These are phyloP conservation scores for Hemichromis elongatus DNA, from an alignment of 2,113 vertebrate genomes.

Conservation along the genomic window DNA sequence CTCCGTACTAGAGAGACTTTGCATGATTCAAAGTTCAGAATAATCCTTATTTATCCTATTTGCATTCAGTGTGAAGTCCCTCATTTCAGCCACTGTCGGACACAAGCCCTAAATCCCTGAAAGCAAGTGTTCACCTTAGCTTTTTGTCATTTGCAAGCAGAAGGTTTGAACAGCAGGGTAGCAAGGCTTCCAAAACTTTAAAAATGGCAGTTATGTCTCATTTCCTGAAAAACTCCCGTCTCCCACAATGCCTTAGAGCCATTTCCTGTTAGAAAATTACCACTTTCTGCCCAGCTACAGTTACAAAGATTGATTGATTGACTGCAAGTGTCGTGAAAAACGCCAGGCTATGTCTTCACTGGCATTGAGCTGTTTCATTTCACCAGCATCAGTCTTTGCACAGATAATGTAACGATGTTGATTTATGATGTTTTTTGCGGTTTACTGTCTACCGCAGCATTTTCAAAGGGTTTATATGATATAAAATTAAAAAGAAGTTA, in stretches of 20 bases:
- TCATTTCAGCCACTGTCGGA: neutral
- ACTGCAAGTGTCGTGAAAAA: neutral
- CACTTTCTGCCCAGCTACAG: neutral
- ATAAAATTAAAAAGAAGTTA: neutral
- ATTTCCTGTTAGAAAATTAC: neutral
- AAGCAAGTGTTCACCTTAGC: neutral
- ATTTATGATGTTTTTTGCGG: neutral
- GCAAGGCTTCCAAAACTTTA: neutral
- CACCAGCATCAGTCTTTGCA: fast-evolving
- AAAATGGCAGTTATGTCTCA: neutral
- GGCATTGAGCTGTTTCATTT: fast-evolving
- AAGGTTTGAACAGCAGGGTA: neutral
- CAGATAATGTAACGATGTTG: neutral
- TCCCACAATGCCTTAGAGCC: neutral
- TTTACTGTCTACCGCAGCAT: neutral
- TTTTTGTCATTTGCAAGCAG: neutral
- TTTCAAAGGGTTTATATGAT: fast-evolving
- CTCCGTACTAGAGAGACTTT: neutral
- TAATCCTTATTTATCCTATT: neutral
- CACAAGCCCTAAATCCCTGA: neutral
- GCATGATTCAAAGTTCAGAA: neutral
- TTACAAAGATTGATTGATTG: neutral
- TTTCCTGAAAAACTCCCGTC: neutral
- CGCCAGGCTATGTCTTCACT: fast-evolving
- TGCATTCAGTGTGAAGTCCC: neutral